These are phyloP conservation scores for Philantomba maxwellii DNA, from an alignment of 2,113 vertebrate genomes.

Conservation along the genomic window DNA sequence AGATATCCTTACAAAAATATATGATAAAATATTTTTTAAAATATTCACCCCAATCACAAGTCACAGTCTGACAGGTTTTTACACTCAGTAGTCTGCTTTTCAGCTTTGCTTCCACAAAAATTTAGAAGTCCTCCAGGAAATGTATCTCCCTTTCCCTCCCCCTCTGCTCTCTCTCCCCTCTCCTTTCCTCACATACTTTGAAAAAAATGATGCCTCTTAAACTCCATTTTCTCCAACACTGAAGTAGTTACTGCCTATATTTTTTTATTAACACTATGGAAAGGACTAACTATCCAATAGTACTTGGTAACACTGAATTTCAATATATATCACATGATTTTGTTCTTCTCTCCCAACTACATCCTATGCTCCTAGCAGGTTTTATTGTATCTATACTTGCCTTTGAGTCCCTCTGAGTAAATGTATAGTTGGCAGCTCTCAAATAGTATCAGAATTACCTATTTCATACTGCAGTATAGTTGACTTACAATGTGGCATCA, in stretches of 20 bases:
- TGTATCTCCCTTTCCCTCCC: not conserved
- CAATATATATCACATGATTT: not conserved
- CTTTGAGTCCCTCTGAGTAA: not conserved
- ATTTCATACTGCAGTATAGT: not conserved
- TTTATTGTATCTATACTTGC: not conserved
- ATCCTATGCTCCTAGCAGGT: not conserved
- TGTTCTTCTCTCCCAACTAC: not conserved
- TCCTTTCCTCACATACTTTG: not conserved
- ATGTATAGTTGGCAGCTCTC: not conserved
- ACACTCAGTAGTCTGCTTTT: not conserved
- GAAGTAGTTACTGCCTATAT: not conserved
- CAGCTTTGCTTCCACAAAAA: not conserved
- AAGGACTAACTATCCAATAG: not conserved
- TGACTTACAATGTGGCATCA: not conserved
- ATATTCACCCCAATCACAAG: not conserved
- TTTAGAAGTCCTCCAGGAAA: not conserved
- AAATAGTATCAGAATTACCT: not conserved
- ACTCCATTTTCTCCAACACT: not conserved
- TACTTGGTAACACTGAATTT: not conserved
- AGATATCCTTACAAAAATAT: not conserved
- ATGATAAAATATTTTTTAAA: not conserved
- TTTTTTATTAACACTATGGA: not conserved
- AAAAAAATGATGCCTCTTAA: not conserved
- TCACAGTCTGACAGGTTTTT: not conserved
- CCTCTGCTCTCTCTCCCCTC: not conserved